Percentiles rank a stretch among this genome's conserved stretches.
These are phyloP conservation scores for Psix sp. DNA, from an alignment of 1,140 invertebrate species.

Conservation along the genomic window DNA sequence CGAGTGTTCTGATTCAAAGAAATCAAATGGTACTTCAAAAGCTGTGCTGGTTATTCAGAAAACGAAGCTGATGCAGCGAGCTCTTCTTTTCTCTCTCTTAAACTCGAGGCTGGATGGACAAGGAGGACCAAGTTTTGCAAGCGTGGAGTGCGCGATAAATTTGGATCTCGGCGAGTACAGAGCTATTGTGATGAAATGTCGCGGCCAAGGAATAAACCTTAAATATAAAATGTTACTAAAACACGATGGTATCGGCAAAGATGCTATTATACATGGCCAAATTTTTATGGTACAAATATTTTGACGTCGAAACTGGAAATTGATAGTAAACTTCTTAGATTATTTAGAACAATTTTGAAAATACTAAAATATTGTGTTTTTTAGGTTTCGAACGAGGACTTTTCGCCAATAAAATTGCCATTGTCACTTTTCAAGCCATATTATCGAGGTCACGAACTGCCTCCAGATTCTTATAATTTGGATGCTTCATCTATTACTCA, in stretches of 20 bases:
- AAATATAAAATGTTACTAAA: constrained; percentile 81
- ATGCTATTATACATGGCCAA: constrained; percentile 81
- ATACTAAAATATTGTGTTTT: constrained; percentile 6
- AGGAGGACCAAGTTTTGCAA: constrained; percentile 82
- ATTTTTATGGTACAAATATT: constrained; percentile 81
- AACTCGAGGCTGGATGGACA: constrained; percentile 82
- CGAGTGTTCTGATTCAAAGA: constrained; percentile 81
- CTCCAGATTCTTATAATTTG: constrained; percentile 77
- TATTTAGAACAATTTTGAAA: constrained; percentile 3
- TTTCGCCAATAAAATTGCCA: constrained; percentile 76
- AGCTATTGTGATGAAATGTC: constrained; percentile 78
- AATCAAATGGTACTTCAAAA: constrained; percentile 81
- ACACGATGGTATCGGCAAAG: constrained; percentile 79
- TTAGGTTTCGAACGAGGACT: constrained; percentile 78
- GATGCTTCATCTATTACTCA: constrained; percentile 79
- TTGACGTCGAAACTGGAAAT: no score
- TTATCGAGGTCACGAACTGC: constrained; percentile 78
- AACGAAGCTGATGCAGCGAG: constrained; percentile 78
- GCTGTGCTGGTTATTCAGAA: constrained; percentile 80
- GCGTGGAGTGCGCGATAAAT: constrained; percentile 76
- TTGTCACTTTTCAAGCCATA: constrained; percentile 81
- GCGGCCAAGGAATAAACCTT: constrained; percentile 77
- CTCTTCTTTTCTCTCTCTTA: constrained; percentile 81
- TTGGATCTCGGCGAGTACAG: constrained; percentile 77
- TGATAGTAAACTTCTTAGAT: no score